A percentile compares a stretch with the other conserved stretches of the same genome.
Evolutionary conservation across 2,888 invertebrate species (phyloP).

Genomic region (Anarsia innoxiella): DNA sequence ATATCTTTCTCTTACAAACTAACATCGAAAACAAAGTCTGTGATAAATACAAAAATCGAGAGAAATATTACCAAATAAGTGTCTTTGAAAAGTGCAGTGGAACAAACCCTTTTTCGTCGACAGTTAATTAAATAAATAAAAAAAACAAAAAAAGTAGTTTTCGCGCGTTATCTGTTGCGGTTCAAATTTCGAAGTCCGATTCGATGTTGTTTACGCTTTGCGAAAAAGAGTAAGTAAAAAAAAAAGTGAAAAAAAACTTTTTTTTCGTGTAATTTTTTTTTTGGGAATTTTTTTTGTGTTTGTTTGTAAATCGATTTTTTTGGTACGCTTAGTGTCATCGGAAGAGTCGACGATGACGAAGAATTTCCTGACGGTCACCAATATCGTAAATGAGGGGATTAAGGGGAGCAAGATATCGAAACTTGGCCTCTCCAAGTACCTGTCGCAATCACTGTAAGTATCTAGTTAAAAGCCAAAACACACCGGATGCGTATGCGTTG

Average conservation of each 20-base stretch:
- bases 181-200: constrained; percentile 37
- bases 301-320: constrained; percentile 18
- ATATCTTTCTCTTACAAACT: constrained; percentile 21
- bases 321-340: constrained; percentile 55
- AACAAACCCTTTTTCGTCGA: constrained; percentile 29
- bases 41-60: constrained; percentile 35
- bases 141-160: constrained; percentile 23
- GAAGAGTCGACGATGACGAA: constrained; percentile 70
- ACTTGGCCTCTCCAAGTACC: constrained; percentile 82
- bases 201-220: constrained; percentile 61
- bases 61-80: constrained; percentile 38
- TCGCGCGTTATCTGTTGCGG: constrained; percentile 63
- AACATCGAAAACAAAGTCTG: constrained; percentile 49
- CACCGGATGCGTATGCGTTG: too few species aligned
- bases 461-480: too few species aligned
- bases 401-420: constrained; percentile 84
- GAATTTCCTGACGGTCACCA: constrained; percentile 77
- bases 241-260: not conserved
- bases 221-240: constrained; percentile 55
- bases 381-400: constrained; percentile 82
- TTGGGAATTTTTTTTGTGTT: constrained; percentile 15
- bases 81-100: constrained; percentile 24
- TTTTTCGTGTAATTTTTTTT: constrained; percentile 21
- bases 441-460: constrained; percentile 88
- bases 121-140: constrained; percentile 19